These are phyloP conservation scores for Pterocles gutturalis DNA, from an alignment of 2,113 vertebrate species.

Conservation along the genomic window DNA sequence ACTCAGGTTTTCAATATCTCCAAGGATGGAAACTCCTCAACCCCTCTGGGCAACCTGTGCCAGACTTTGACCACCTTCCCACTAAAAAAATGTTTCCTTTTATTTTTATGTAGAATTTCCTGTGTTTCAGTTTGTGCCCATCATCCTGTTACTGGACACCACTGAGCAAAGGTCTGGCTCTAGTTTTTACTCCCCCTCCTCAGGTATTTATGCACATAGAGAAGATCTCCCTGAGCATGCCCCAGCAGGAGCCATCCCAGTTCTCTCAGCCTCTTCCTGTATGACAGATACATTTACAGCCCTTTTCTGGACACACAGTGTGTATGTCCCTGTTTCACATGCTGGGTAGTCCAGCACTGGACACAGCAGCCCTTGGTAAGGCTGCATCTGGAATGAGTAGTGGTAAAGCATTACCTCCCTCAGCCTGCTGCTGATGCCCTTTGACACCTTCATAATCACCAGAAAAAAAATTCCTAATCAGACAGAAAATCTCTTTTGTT, in stretches of 20 bases:
- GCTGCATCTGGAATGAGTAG: neutral
- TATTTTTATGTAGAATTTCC: neutral
- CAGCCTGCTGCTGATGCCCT: neutral
- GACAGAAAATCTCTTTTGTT: neutral
- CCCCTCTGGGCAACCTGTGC: neutral
- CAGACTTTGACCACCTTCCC: neutral
- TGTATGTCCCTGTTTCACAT: neutral
- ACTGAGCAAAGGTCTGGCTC: neutral
- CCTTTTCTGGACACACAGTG: neutral
- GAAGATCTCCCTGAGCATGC: neutral
- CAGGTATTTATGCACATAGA: neutral
- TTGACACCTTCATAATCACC: neutral
- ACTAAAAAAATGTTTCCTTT: neutral
- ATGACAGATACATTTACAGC: neutral
- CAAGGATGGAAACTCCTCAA: too few species aligned
- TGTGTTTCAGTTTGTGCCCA: neutral
- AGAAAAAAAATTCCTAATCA: neutral
- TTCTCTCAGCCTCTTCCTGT: too few species aligned
- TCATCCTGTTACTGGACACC: too few species aligned
- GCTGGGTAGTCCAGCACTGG: neutral
- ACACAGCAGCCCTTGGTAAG: neutral
- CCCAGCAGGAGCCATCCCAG: neutral
- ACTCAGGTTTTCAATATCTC: too few species aligned
- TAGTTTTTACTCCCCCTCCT: neutral
- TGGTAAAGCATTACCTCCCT: neutral